These are phyloP conservation scores for Trachelus iudaicus DNA, from an alignment of 2,888 invertebrate genomes.

Conservation along the genomic window DNA sequence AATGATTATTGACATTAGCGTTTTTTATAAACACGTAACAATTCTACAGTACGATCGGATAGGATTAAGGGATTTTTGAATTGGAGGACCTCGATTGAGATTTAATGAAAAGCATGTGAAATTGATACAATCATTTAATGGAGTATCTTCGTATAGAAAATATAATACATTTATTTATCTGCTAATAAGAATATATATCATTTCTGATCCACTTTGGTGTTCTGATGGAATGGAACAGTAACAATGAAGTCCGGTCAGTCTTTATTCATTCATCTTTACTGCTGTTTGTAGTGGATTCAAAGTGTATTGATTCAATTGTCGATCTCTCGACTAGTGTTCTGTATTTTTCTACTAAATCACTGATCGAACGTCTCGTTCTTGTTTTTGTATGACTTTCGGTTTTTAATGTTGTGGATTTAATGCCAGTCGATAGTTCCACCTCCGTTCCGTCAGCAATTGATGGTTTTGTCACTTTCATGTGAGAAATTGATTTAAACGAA, in stretches of 20 bases:
- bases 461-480: conserved; percentile 22
- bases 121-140: background rate
- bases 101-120: background rate
- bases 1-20: background rate
- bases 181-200: background rate
- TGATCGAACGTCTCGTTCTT: conserved; percentile 48
- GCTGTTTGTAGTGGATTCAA: background rate
- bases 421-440: conserved; percentile 14
- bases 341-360: conserved; percentile 58
- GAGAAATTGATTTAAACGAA: background rate
- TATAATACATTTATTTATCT: background rate
- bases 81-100: background rate
- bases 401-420: background rate
- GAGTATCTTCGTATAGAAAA: background rate
- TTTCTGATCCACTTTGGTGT: background rate
- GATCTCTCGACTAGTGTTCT: conserved; percentile 40
- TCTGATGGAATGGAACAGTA: background rate
- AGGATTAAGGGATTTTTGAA: background rate
- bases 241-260: background rate
- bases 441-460: conserved; percentile 27
- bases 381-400: conserved; percentile 8
- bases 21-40: background rate
- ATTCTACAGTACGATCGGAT: background rate
- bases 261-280: background rate
- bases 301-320: background rate